Conservation (phyloP, 2,888 invertebrate species). For the Nasonia oneida region DNA sequence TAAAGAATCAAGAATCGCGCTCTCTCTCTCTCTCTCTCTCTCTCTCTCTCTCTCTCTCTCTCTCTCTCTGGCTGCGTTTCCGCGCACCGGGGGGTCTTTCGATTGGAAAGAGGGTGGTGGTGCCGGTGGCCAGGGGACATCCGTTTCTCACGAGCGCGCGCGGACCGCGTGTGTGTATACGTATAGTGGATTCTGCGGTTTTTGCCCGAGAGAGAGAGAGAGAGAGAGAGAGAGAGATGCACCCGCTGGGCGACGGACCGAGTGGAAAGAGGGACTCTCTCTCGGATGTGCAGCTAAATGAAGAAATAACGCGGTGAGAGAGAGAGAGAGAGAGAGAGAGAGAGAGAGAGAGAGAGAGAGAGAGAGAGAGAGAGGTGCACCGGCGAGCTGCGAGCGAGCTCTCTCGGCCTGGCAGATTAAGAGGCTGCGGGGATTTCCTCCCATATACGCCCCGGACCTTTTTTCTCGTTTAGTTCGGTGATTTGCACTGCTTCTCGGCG, state of each 20-base stretch:
- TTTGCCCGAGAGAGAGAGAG: not conserved
- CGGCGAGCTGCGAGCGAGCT: not conserved
- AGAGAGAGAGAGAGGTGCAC: not conserved
- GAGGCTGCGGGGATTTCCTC: slow-evolving; percentile 44
- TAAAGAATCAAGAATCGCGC: slow-evolving; percentile 30
- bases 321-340: not conserved
- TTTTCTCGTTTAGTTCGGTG: not conserved
- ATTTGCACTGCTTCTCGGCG: not conserved
- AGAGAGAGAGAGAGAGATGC: not conserved
- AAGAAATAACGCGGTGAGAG: slow-evolving; percentile 69
- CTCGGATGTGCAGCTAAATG: slow-evolving; percentile 66
- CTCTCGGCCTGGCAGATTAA: not conserved
- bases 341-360: not conserved
- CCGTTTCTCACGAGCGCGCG: slow-evolving; percentile 49
- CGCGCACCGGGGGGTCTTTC: slow-evolving; percentile 52
- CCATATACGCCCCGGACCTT: slow-evolving; percentile 55
- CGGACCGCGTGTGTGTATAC: slow-evolving; percentile 6
- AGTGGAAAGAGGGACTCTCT: not conserved
- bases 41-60: not conserved
- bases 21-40: too few species aligned
- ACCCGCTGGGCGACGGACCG: slow-evolving; percentile 59
- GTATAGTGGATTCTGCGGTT: not conserved
- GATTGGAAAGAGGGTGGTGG: not conserved
- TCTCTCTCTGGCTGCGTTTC: slow-evolving; percentile 34
- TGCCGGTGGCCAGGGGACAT: slow-evolving; percentile 42